A percentile compares a stretch with the other conserved stretches of the same genome.
These are phyloP conservation scores for Idaea dimidiata DNA, from an alignment of 2,888 invertebrate genomes.

Conservation along the genomic window DNA sequence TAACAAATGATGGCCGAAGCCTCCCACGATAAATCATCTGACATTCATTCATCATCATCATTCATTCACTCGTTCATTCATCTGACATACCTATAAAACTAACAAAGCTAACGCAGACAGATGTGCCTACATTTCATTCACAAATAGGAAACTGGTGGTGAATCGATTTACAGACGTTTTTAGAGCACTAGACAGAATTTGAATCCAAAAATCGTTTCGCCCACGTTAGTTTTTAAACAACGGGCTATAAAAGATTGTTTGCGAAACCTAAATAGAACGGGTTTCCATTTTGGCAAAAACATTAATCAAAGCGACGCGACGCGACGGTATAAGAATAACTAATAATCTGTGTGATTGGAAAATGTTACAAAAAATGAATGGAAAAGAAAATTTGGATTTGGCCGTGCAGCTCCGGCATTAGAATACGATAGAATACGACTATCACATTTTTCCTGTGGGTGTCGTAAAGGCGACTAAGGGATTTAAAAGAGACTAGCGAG, in stretches of 20 bases:
- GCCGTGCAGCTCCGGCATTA: too few species aligned
- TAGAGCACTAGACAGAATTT: background rate
- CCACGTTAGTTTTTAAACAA: conserved; percentile 1
- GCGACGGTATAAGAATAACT: background rate
- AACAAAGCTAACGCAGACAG: background rate
- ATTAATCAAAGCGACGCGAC: conserved; percentile 16
- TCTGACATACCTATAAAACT: background rate
- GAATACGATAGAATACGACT: too few species aligned
- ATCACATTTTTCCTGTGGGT: too few species aligned
- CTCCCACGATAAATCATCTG: background rate
- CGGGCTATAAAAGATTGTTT: conserved; percentile 24
- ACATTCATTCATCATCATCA: background rate
- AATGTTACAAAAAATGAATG: background rate
- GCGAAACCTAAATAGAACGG: conserved; percentile 24
- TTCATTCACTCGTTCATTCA: background rate
- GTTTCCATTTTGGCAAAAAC: conserved; percentile 21
- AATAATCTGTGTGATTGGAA: background rate
- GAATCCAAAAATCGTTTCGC: background rate
- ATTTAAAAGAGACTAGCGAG: too few species aligned
- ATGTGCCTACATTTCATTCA: background rate
- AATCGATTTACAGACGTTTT: background rate
- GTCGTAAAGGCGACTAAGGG: too few species aligned
- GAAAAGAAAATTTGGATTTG: background rate
- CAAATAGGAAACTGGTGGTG: background rate
- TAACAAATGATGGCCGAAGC: too few species aligned